These are phyloP conservation scores for Bombus breviceps DNA, from an alignment of 1,140 invertebrate species.

Conservation along the genomic window DNA sequence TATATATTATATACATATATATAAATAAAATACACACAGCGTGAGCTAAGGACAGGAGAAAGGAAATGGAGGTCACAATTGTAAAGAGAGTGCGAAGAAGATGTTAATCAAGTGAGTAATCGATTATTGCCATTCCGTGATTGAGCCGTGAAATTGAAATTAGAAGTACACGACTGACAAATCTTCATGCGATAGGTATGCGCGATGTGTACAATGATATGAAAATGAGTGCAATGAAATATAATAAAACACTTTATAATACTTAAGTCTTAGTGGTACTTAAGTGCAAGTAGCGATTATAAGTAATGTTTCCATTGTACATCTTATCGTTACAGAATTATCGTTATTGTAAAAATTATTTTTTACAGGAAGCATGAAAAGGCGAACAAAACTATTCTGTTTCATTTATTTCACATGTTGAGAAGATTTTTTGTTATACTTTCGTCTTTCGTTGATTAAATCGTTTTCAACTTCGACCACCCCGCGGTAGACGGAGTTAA, in stretches of 20 bases:
- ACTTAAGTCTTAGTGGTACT: conserved; percentile 25
- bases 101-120: conserved; percentile 55
- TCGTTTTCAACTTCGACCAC: conserved; percentile 5
- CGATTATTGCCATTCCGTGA: conserved; percentile 51
- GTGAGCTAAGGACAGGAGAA: conserved; percentile 27
- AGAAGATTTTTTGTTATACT: not conserved
- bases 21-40: conserved; percentile 36
- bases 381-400: not conserved
- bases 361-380: not conserved
- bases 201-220: conserved; percentile 34
- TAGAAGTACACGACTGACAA: conserved; percentile 18
- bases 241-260: conserved; percentile 18
- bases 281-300: conserved; percentile 1
- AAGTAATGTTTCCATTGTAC: not conserved
- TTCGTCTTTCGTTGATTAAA: not conserved
- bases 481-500: not conserved
- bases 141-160: conserved; percentile 42
- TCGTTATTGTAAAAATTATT: not conserved
- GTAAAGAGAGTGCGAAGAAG: conserved; percentile 55
- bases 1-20: conserved; percentile 34
- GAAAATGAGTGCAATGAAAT: conserved; percentile 4
- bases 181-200: conserved; percentile 16
- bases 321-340: conserved; percentile 17
- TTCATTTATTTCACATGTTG: not conserved
- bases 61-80: conserved; percentile 31